Evolutionary conservation across 2,797 vertebrate genomes (phyloP), one percentile per base, ranked within the genome.

Genomic region (Gouania willdenowi): DNA sequence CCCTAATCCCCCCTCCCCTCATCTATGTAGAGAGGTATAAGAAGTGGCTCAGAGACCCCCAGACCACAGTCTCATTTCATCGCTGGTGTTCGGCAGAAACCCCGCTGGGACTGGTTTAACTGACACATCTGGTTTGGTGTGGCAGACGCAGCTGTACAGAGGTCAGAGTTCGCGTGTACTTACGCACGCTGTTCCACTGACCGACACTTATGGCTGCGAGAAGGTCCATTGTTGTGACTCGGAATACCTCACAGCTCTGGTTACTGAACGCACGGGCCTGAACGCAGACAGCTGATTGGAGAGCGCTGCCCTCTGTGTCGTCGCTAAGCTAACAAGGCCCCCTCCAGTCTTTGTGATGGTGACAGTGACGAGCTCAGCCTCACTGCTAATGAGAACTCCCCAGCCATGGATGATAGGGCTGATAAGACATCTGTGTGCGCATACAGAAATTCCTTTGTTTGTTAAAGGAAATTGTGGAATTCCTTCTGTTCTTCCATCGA

Each of bases 321-420:
- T 55, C 55, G 33, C 17, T 36, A 39, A 42, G 57, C 38, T 73
- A 77, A 79, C 66, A 59, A 76, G 54, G 26, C 44, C 57, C 66
- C 56, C 69, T 33, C 30, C 19, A 47, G 71, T 44, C 60, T 39
- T 35, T 72, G 46, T 50, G 59, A 36, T 41, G 53, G 59, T 66
- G 80, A 79, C 69, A 75, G 74, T 56, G 72, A 84, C 45, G 71
- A 72, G 60, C 49, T 3, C 37, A 73, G 48, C 61, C 19, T 53
- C 18, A 4, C 49, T 12, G 5, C 72, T 82, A 86, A 86, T 80
- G 77, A 84, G 71, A 55, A 64, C 28, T 42, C 56, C 42, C 59
- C 55, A 15, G 24, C 57, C 22, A 45, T 31, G 71, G 65, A 60
- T 71, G 59, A 65, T 37, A 49, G 39, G 23, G 16, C 53, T 50